Evolutionary conservation across 1,140 invertebrate species (phyloP), one percentile per base, ranked within the genome.

Genomic region (Cylas formicarius): DNA sequence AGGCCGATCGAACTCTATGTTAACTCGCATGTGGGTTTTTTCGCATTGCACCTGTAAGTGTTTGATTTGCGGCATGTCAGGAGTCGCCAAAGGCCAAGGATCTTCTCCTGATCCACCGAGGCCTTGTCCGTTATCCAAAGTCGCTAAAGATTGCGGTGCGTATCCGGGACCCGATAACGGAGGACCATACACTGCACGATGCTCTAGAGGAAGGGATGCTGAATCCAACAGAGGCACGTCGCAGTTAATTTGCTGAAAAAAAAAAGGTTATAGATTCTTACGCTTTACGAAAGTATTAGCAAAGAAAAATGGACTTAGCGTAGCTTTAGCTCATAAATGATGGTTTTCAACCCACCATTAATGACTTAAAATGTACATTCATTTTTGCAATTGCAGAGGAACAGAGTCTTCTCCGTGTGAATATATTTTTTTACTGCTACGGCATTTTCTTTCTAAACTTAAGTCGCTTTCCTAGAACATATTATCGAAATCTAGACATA

Each of bases 21-120:
- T 90, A 5, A 94, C 90, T 18, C 88, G 73, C 90, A 95, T 95
- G 60, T 90, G 84, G 26, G 90, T 93, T 67, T 94, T 95, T 66
- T 94, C 90, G 66, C 91, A 95, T 62, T 93, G 89, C 27, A 95
- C 91, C 68, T 95, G 90, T 19, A 94, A 66, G 57, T 88, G 82
- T 62, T 90, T 90, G 52, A 93, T 92, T 63, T 90, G 86, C 1
- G 90, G 89, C 62, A 89, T 89, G 58, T 92, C 88, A 1, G 82
- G 81, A 14, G 81, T 80, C 9, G 82, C 78, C 34, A 89, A 62
- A 0, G 87, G 87, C 88, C 88, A 91, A 21, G 83, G 80, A 55
- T 91, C 85, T 48, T 86, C 83, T 7, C 58, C 55, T 6, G 52
- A 49, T 2, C 66, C 65, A 17, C 55, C 64, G 28, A 61, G 66